Evolutionary conservation across 2,797 vertebrate genomes (phyloP), one percentile per base, ranked within the genome.

Genomic region (Monodelphis domestica): DNA sequence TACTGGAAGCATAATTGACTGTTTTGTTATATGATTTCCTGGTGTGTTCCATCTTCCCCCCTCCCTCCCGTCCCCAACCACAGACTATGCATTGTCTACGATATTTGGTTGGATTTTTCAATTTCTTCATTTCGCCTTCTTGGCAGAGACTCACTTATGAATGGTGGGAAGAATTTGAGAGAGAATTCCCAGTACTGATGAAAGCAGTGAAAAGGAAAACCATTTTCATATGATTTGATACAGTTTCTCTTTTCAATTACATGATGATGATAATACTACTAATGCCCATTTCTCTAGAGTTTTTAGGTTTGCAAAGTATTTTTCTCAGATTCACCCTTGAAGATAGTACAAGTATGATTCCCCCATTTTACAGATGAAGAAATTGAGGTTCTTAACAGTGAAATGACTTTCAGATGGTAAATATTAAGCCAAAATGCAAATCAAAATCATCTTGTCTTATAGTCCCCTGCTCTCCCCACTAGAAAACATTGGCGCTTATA

Each of bases 181-280:
- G 2, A 4, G 38, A 56, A 55, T 90, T 84, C 45, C 90, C 24
- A 93, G 12, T 84, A 93, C 1, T 93, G 92, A 63, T 84, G 24
- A 95, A 95, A 89, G 54, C 30, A 90, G 45, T 84, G 50, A 89
- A 92, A 94, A 94, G n/a, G 93, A 53, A 57, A 93, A 91, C 14
- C 4, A 78, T 90, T 91, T 94, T 54, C 50, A 78, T 91, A 93
- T 90, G 53, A 91, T 93, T 89, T 90, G 24, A 94, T 87, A 24
- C 70, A 84, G 2, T 57, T 38, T 3, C 50, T 89, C 5, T 91
- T 95, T 90, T 95, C 53, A 94, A 9, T 87, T 70, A 88, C 53
- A 91, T 56, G 54, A 11, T 89, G 92, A 92, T 5, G 21, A 45
- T 26, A 7, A 78, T 24, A 78, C 78, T 78, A 45, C 45, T 78